A percentile compares a stretch with the other conserved stretches of the same genome.
These are phyloP conservation scores for Caenorhabditis zanzibari DNA, from an alignment of 2,888 invertebrate species.

Conservation along the genomic window DNA sequence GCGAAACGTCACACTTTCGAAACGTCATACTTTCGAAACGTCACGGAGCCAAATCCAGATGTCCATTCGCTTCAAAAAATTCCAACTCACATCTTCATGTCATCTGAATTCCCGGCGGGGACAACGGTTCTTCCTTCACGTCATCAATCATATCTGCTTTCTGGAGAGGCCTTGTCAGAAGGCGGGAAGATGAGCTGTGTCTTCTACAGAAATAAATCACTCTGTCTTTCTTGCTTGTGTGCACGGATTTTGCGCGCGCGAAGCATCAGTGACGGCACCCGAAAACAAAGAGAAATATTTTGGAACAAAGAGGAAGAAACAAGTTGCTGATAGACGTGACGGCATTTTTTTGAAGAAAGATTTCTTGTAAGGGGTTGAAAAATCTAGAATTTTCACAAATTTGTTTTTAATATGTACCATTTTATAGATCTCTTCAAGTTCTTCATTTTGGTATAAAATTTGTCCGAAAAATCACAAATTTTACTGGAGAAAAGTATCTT, in stretches of 20 bases:
- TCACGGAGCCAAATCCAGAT: no score
- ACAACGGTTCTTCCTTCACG: slow-evolving; percentile 10
- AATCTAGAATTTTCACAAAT: no score
- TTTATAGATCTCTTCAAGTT: no score
- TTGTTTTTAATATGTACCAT: no score
- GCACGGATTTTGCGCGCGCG: slow-evolving; percentile 37
- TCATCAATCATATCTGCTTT: slow-evolving; percentile 48
- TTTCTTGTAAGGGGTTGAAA: no score
- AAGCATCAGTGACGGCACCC: slow-evolving; percentile 3
- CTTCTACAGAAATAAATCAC: slow-evolving; percentile 29
- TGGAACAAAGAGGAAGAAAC: neutral
- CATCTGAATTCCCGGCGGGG: slow-evolving; percentile 34
- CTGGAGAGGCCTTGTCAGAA: slow-evolving; percentile 10
- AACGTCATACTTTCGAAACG: no score
- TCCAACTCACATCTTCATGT: neutral
- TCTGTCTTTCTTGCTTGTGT: neutral
- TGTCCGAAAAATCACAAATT: no score
- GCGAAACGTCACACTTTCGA: no score
- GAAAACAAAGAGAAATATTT: slow-evolving; percentile 10
- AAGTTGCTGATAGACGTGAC: slow-evolving; percentile 3
- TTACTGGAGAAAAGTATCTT: no score
- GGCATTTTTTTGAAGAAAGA: no score
- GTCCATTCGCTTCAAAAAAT: neutral
- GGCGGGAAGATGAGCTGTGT: slow-evolving; percentile 28
- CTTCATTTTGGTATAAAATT: no score